Conservation (phyloP, 2,797 vertebrate genomes). For the Uromys caudimaculatus region DNA sequence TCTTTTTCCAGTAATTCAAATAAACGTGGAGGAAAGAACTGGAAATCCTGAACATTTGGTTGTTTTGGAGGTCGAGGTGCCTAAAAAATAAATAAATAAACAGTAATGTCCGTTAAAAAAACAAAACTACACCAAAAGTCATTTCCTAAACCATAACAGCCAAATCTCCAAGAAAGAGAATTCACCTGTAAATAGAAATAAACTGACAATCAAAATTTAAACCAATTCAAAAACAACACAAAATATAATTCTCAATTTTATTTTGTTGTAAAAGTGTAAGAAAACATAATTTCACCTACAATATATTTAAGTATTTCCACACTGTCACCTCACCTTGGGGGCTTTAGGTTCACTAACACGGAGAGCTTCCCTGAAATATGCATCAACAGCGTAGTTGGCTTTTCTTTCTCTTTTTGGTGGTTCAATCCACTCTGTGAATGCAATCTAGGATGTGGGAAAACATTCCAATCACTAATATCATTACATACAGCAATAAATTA, state of each 20-base stretch:
- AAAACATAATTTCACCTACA: background rate
- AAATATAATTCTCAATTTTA: background rate
- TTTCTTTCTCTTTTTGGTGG: slow-evolving; percentile 99
- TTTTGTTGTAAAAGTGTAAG: background rate
- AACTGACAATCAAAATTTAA: slow-evolving; percentile 36
- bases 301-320: background rate
- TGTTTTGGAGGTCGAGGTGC: slow-evolving; percentile 99
- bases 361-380: slow-evolving; percentile 98
- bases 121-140: background rate
- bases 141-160: background rate
- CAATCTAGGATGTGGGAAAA: slow-evolving; percentile 89
- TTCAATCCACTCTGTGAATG: slow-evolving; percentile 99
- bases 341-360: slow-evolving; percentile 99
- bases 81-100: slow-evolving; percentile 84
- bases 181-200: slow-evolving; percentile 14
- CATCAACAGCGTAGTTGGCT: slow-evolving; percentile 99
- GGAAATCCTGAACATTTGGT: slow-evolving; percentile 99
- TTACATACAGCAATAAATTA: background rate
- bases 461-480: slow-evolving; percentile 4
- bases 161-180: slow-evolving; percentile 47
- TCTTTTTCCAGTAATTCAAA: slow-evolving; percentile 99
- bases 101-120: background rate
- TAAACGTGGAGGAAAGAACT: slow-evolving; percentile 98
- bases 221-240: background rate
- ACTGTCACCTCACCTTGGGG: slow-evolving; percentile 92